These are phyloP conservation scores for Ceuthmochares aereus DNA, from an alignment of 2,113 vertebrate genomes.

Conservation along the genomic window DNA sequence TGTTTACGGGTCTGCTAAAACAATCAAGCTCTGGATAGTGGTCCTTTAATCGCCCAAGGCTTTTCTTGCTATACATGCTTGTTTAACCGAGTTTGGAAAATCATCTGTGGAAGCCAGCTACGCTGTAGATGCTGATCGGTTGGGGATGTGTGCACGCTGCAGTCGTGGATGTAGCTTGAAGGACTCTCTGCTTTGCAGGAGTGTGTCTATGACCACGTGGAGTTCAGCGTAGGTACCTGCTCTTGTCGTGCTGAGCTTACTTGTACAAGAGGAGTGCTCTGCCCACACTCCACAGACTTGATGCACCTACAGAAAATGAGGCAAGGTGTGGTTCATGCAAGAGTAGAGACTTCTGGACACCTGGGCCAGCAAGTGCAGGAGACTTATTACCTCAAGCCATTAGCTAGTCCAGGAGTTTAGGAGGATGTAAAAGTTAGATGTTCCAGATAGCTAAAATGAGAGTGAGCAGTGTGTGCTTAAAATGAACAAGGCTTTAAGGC, in stretches of 20 bases:
- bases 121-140: neutral
- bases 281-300: neutral
- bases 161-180: neutral
- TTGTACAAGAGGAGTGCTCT: neutral
- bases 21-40: neutral
- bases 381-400: neutral
- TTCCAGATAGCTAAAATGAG: neutral
- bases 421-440: neutral
- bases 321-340: neutral
- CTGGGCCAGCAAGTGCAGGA: neutral
- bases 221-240: neutral
- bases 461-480: neutral
- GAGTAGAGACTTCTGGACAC: neutral
- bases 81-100: constrained; percentile 22
- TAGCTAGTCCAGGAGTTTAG: neutral
- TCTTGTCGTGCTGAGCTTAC: neutral
- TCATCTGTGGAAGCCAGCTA: neutral
- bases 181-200: neutral
- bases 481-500: neutral
- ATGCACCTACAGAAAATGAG: neutral
- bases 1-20: neutral
- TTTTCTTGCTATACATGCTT: neutral
- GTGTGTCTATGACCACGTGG: accelerated
- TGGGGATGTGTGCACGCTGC: neutral
- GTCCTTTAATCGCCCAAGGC: neutral